These are phyloP conservation scores for Oryzias melastigma DNA, from an alignment of 2,113 vertebrate genomes.

Conservation along the genomic window DNA sequence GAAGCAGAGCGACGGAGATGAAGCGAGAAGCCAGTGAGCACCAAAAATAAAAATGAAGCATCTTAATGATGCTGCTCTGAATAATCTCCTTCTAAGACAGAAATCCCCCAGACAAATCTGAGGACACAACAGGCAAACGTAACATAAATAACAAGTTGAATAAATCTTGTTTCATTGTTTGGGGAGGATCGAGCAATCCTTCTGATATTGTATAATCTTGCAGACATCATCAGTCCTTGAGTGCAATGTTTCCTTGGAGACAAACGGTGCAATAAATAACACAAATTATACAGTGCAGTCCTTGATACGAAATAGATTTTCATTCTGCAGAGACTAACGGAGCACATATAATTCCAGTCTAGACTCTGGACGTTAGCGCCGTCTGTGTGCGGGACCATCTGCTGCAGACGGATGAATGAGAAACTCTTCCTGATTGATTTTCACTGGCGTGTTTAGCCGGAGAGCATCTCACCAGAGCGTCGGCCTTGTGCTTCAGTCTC, in stretches of 20 bases:
- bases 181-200: slow-evolving; percentile 47
- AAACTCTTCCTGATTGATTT: slow-evolving; percentile 2
- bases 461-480: slow-evolving; percentile 84
- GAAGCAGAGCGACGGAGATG: not conserved
- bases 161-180: slow-evolving; percentile 57
- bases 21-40: slow-evolving; percentile 11
- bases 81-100: slow-evolving; percentile 50
- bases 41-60: slow-evolving; percentile 10
- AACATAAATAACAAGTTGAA: slow-evolving; percentile 61
- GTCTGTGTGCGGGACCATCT: not conserved
- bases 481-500: slow-evolving; percentile 95
- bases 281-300: slow-evolving; percentile 43
- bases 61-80: slow-evolving; percentile 20
- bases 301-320: slow-evolving; percentile 40
- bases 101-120: slow-evolving; percentile 51
- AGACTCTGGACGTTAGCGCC: slow-evolving; percentile 20
- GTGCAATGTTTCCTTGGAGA: slow-evolving; percentile 48
- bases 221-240: slow-evolving; percentile 62
- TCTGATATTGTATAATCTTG: slow-evolving; percentile 57
- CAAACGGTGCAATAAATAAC: slow-evolving; percentile 61
- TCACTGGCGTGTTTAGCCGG: not conserved
- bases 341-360: slow-evolving; percentile 18
- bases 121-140: slow-evolving; percentile 43
- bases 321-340: slow-evolving; percentile 25
- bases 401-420: slow-evolving; percentile 4